Base-by-base conservation (phyloP, 2,888 invertebrate genomes). In the Caenorhabditis doughertyi region DNA sequence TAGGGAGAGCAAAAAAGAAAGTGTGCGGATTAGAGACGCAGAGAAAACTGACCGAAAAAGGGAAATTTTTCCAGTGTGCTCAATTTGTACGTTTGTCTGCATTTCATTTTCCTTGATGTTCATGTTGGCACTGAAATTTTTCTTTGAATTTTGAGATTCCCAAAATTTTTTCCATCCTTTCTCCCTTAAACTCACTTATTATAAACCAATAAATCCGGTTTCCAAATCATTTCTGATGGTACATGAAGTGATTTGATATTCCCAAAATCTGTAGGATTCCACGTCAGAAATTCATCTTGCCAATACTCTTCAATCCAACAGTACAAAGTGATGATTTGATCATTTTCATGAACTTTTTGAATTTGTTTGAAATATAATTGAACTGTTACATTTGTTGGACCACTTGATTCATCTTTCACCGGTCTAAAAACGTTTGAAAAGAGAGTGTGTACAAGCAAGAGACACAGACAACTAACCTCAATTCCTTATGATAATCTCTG, bases 301-400 rank as follows among this genome's bases (percentile, higher is more conserved):
- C 89, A 89, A 72, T 89, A 88, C 83, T 90, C 88, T 47, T 91
- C 91, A 42, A 91, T 80, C 91, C 91, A 91, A 68, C 90, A 91
- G 68, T 91, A 91, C 9, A 91, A 74, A 0, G 89, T 90, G 39
- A 91, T 81, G 13, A 90, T 90, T 67, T 91, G 91, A 72, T 91
- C 91, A 60, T 87, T 89, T 68, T 91, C 91, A 23, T 89, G 83
- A 11, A 91, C 89, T 73, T 91, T 91, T 79, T 91, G 89, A 42
- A 90, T 88, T 73, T 90, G 90, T 70, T 90, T 90, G 84, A 91
- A 89, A 67, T 89, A 91, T 25, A 91, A 56, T 70, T 91, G 91
- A 27, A 91, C 90, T 8, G 90, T 89, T 5, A 90, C 90, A 72
- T 90, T 89, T 9, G 90, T 91, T 0, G 89, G 88, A 1, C 89